These are phyloP conservation scores for Siphonodentalium dalli DNA, from an alignment of 2,888 invertebrate genomes.

Conservation along the genomic window DNA sequence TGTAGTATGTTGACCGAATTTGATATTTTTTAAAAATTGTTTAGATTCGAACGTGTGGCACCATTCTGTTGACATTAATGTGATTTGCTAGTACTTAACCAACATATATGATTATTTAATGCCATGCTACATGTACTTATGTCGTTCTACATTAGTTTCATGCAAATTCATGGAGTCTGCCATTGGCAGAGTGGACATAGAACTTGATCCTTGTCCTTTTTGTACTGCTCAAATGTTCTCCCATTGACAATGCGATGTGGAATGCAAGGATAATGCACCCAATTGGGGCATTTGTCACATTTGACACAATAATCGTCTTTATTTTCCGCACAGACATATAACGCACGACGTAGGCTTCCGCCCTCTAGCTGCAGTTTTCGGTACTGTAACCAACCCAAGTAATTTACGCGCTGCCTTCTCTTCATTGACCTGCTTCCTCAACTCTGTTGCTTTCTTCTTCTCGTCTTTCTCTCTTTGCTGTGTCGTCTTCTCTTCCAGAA, in stretches of 20 bases:
- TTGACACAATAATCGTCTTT: background rate
- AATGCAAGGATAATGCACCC: conserved; percentile 1
- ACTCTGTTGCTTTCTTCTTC: conserved; percentile 1
- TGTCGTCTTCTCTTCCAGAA: conserved; percentile 5
- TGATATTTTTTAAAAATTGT: no score
- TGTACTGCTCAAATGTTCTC: no score
- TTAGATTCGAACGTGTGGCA: no score
- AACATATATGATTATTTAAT: no score
- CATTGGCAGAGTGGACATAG: conserved; percentile 1
- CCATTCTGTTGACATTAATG: no score
- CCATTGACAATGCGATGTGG: background rate
- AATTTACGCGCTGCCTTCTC: background rate
- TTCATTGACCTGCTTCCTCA: conserved; percentile 4
- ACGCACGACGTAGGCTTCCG: no score
- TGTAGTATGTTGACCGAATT: no score
- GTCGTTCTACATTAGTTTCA: no score
- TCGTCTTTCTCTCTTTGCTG: conserved; percentile 6
- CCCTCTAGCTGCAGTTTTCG: background rate
- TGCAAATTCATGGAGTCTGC: no score
- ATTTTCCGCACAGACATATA: background rate
- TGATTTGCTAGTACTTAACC: no score
- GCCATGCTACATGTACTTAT: no score
- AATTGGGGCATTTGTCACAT: background rate
- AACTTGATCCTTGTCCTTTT: background rate
- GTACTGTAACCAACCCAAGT: background rate